Conservation (phyloP, 2,797 vertebrate species). For the Phylloscopus collybita region DNA sequence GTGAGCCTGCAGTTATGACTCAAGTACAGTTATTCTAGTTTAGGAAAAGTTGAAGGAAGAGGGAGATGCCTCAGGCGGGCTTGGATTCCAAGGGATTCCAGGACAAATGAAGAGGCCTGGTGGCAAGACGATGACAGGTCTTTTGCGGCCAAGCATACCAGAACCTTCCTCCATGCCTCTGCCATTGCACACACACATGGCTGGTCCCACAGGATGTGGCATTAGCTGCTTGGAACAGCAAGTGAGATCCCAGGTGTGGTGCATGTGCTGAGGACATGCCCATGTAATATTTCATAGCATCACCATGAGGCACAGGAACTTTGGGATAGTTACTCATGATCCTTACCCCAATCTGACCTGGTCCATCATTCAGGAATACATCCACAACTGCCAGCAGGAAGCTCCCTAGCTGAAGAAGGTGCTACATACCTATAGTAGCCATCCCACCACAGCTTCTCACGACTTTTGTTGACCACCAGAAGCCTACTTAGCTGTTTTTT, state of each 20-base stretch:
- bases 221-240: not conserved
- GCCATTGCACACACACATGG: not conserved
- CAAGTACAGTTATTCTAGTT: not conserved
- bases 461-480: not conserved
- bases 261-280: fast-evolving
- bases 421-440: not conserved
- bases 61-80: not conserved
- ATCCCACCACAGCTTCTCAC: not conserved
- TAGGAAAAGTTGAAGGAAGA: not conserved
- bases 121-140: fast-evolving
- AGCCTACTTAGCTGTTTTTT: not conserved
- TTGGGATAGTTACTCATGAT: not conserved
- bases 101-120: not conserved
- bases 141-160: not conserved
- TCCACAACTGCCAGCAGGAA: not conserved
- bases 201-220: not conserved
- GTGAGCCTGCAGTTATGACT: not conserved
- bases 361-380: not conserved
- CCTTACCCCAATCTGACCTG: not conserved
- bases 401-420: not conserved
- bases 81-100: not conserved
- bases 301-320: not conserved
- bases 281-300: not conserved
- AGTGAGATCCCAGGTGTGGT: not conserved
- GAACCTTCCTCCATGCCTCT: not conserved